A percentile compares a stretch with the other conserved stretches of the same genome.
phyloP scores from a whole-genome alignment of 2,797 vertebrate genomes.

The Mormyrops attenuatus region DNA sequence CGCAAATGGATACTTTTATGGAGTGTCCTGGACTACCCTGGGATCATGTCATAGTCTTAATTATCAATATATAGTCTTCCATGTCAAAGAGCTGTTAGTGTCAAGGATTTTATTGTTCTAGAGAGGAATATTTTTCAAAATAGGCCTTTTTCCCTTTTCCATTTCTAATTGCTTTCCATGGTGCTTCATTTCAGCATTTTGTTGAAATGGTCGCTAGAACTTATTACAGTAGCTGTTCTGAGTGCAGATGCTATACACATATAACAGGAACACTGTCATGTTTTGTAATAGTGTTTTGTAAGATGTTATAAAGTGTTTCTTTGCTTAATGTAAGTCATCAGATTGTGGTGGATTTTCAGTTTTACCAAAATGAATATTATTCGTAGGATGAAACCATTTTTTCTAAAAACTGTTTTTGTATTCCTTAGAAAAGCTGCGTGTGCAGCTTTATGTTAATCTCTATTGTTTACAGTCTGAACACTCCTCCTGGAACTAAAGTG shows the following conservation, averaged over 20 bases:
- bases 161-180: not conserved
- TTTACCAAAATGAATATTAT: not conserved
- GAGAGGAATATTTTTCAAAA: not conserved
- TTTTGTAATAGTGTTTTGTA: not conserved
- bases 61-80: not conserved
- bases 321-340: not conserved
- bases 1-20: not conserved
- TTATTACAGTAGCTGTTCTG: not conserved
- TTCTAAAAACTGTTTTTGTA: not conserved
- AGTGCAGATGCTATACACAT: not conserved
- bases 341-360: not conserved
- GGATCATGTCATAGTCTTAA: not conserved
- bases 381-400: not conserved
- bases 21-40: not conserved
- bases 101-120: not conserved
- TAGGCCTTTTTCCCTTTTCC: not conserved
- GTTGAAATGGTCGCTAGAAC: not conserved
- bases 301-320: not conserved
- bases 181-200: not conserved
- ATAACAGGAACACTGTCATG: not conserved
- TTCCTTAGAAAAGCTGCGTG: not conserved
- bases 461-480: slow-evolving; percentile 72
- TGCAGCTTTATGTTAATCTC: not conserved
- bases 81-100: not conserved
- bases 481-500: slow-evolving; percentile 94